Percentiles rank a stretch among this genome's conserved stretches.
Conservation (phyloP, 35 echinoderm and acorn worm genomes). For the Heliocidaris erythrogramma region DNA sequence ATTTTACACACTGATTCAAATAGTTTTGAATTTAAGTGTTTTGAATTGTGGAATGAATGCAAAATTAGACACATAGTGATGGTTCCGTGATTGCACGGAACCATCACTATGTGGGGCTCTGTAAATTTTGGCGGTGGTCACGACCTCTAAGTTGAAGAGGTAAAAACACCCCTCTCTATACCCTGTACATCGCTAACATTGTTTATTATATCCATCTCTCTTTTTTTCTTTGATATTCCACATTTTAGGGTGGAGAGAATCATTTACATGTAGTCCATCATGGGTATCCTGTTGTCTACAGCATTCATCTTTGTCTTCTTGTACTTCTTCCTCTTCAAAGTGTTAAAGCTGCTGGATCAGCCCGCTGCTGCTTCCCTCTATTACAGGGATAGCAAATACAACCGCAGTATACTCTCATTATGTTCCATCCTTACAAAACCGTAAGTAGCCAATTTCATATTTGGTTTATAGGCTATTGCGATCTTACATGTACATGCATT, state of each 20-base stretch:
- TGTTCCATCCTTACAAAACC: conserved; percentile 80
- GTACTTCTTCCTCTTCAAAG: conserved; percentile 70
- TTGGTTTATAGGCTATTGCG: too few species aligned
- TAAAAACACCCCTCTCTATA: too few species aligned
- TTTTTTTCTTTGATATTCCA: neutral
- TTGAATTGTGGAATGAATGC: too few species aligned
- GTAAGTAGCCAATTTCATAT: conserved; percentile 57
- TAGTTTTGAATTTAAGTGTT: too few species aligned
- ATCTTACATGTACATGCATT: too few species aligned
- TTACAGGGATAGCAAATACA: conserved; percentile 71
- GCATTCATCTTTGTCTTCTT: conserved; percentile 54
- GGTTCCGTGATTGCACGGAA: too few species aligned
- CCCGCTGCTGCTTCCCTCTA: conserved; percentile 57
- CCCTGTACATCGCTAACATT: neutral
- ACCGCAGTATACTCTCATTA: conserved; percentile 57
- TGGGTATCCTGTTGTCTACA: neutral
- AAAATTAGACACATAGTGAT: too few species aligned
- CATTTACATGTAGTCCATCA: neutral
- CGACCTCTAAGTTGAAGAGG: too few species aligned
- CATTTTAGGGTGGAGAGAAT: neutral
- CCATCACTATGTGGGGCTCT: too few species aligned
- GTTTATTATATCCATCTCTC: neutral
- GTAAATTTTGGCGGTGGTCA: too few species aligned
- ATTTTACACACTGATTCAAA: too few species aligned
- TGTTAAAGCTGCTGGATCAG: conserved; percentile 67